phyloP scores from a whole-genome alignment of 1,140 invertebrate species.

The Tenebrio molitor region DNA sequence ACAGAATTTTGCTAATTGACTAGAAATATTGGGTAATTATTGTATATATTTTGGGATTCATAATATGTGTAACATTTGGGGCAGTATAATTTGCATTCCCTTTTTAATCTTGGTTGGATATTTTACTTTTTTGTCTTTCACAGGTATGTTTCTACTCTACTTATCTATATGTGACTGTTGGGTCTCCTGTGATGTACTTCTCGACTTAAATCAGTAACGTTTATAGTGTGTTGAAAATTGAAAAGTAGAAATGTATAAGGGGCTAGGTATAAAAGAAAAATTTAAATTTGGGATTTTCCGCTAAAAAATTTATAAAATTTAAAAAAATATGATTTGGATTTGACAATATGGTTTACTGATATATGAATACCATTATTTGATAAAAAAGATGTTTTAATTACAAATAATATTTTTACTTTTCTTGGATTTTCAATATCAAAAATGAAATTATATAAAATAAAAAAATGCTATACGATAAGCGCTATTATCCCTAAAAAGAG shows the following conservation, averaged over 20 bases:
- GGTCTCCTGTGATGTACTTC: slow-evolving; percentile 18
- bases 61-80: slow-evolving; percentile 14
- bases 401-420: no score
- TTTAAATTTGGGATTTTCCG: slow-evolving; percentile 12
- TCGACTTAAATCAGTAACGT: slow-evolving; percentile 14
- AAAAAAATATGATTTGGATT: slow-evolving; percentile 9
- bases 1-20: not conserved
- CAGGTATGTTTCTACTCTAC: slow-evolving; percentile 14
- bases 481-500: no score
- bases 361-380: slow-evolving; percentile 3
- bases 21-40: slow-evolving; percentile 9
- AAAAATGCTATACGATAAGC: no score
- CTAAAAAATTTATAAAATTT: slow-evolving; percentile 8
- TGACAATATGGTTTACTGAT: slow-evolving; percentile 15
- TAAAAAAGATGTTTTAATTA: no score
- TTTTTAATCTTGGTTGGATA: slow-evolving; percentile 13
- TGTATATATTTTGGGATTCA: slow-evolving; percentile 12
- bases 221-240: slow-evolving; percentile 14
- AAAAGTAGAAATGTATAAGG: slow-evolving; percentile 18
- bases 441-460: no score
- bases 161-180: slow-evolving; percentile 15
- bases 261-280: slow-evolving; percentile 12
- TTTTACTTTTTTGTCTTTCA: slow-evolving; percentile 24
- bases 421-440: no score
- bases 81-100: slow-evolving; percentile 17